Conservation (phyloP, 2,888 invertebrate genomes). For the Hypomecis atomaria region DNA sequence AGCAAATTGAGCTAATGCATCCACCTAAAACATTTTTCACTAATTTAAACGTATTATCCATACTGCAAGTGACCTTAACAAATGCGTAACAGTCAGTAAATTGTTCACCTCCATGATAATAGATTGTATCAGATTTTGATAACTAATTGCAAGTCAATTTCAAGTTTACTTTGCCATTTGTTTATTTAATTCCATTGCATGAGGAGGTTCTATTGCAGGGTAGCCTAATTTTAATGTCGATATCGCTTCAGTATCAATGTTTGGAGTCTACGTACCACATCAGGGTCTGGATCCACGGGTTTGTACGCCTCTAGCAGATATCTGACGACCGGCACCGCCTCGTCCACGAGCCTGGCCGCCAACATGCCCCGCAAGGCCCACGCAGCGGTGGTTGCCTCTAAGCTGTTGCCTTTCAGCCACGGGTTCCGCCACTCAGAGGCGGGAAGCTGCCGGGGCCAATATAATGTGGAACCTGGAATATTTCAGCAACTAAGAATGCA, state of each 20-base stretch:
- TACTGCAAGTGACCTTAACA: no score
- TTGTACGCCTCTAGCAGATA: conserved; percentile 65
- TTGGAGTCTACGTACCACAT: conserved; percentile 59
- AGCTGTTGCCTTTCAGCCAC: conserved; percentile 70
- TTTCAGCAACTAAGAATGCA: not conserved
- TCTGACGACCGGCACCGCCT: conserved; percentile 69
- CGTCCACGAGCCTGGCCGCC: conserved; percentile 63
- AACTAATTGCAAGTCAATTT: no score
- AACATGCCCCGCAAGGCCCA: conserved; percentile 92
- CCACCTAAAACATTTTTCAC: conserved; percentile 76
- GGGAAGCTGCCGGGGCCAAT: conserved; percentile 70
- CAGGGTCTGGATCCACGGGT: conserved; percentile 69
- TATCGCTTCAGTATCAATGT: no score
- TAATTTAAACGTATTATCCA: no score
- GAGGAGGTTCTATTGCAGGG: no score
- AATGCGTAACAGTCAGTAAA: no score
- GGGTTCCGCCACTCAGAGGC: conserved; percentile 76
- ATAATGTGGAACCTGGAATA: conserved; percentile 64
- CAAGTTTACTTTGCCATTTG: no score
- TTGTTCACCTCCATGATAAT: no score
- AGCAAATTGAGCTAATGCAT: conserved; percentile 77
- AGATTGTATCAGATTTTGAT: no score
- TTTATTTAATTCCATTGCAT: no score
- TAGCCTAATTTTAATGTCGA: no score
- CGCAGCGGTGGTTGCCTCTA: conserved; percentile 92